These are phyloP conservation scores for Drosophila birchii DNA, from an alignment of 2,888 invertebrate genomes.

Conservation along the genomic window DNA sequence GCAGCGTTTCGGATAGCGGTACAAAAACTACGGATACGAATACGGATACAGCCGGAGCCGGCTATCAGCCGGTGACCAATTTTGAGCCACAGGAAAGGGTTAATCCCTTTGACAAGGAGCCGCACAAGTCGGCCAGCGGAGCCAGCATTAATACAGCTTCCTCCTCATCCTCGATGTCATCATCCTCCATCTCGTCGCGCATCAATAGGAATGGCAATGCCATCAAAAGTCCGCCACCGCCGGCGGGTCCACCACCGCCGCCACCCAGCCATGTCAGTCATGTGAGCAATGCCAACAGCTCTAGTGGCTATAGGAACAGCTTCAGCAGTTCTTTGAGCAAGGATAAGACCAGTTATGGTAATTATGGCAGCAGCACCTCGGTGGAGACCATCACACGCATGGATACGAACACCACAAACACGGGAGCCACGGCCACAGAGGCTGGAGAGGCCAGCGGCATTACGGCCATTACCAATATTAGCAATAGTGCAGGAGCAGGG, in stretches of 20 bases:
- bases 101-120: slow-evolving; percentile 84
- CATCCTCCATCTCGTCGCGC: slow-evolving; percentile 81
- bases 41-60: slow-evolving; percentile 19
- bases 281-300: slow-evolving; percentile 60
- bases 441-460: slow-evolving; percentile 63
- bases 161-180: slow-evolving; percentile 79
- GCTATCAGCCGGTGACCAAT: slow-evolving; percentile 83
- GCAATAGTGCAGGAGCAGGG: slow-evolving; percentile 40
- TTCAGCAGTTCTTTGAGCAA: slow-evolving; percentile 69
- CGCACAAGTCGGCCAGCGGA: slow-evolving; percentile 63
- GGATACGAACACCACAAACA: slow-evolving; percentile 80
- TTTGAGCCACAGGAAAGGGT: slow-evolving; percentile 84
- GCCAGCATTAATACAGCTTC: slow-evolving; percentile 66
- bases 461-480: slow-evolving; percentile 65
- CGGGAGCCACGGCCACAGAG: slow-evolving; percentile 64
- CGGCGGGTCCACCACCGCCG: slow-evolving; percentile 80
- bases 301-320: slow-evolving; percentile 75
- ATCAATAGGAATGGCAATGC: slow-evolving; percentile 80
- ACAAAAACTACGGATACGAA: slow-evolving; percentile 73
- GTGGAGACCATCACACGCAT: slow-evolving; percentile 82
- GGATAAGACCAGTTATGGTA: slow-evolving; percentile 75
- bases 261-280: slow-evolving; percentile 64
- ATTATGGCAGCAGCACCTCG: slow-evolving; percentile 79
- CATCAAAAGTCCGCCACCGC: slow-evolving; percentile 82
- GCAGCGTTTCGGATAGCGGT: slow-evolving; percentile 82